A percentile compares a stretch with the other conserved stretches of the same genome.
These are phyloP conservation scores for Belgica antarctica DNA, from an alignment of 2,888 invertebrate genomes.

Conservation along the genomic window DNA sequence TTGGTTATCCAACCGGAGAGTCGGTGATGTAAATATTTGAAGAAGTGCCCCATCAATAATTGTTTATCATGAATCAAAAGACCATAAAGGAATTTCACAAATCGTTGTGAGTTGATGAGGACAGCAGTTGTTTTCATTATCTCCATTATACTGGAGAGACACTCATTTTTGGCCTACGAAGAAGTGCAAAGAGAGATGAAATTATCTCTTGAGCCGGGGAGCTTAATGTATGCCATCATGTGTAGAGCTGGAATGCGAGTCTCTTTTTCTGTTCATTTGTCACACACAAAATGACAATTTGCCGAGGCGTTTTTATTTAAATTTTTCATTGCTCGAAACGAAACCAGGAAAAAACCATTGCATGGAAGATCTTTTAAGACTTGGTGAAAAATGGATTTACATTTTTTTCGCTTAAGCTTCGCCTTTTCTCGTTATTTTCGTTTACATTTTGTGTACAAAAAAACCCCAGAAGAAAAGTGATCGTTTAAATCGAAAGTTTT, in stretches of 20 bases:
- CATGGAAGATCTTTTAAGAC: not conserved
- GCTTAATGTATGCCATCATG: slow-evolving; percentile 23
- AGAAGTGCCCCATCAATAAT: not conserved
- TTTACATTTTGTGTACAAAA: not conserved
- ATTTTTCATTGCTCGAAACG: slow-evolving; percentile 8
- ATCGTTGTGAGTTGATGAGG: not conserved
- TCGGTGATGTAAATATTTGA: slow-evolving; percentile 24
- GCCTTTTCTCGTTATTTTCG: not conserved
- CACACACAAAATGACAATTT: slow-evolving; percentile 1
- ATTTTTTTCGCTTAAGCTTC: not conserved
- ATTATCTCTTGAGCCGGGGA: slow-evolving; percentile 2
- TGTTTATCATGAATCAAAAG: not conserved
- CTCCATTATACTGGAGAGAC: not conserved
- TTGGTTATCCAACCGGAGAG: not conserved
- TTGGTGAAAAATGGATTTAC: not conserved
- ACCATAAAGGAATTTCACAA: not conserved
- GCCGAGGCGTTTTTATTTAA: slow-evolving; percentile 25
- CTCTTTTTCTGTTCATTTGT: slow-evolving; percentile 14
- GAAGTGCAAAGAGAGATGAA: not conserved
- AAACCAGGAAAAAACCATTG: not conserved
- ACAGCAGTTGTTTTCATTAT: not conserved
- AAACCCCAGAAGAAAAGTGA: not conserved
- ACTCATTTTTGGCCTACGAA: not conserved
- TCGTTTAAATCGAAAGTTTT: not conserved
- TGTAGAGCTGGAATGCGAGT: slow-evolving; percentile 5